These are phyloP conservation scores for Cacatua alba DNA, from an alignment of 2,113 vertebrate genomes.

Conservation along the genomic window DNA sequence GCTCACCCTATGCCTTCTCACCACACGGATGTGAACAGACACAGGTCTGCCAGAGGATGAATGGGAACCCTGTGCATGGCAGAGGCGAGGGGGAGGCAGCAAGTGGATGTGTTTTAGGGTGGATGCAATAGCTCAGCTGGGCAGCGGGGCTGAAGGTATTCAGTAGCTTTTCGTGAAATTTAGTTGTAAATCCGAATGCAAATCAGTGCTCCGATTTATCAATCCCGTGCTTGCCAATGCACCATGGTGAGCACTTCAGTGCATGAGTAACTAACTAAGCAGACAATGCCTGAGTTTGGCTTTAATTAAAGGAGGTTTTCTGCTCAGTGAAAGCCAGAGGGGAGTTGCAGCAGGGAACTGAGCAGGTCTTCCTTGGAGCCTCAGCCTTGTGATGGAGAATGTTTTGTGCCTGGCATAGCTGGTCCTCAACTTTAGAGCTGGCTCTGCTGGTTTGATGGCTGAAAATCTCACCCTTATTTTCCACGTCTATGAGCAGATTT, in stretches of 20 bases:
- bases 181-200: conserved; percentile 22
- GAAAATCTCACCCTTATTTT: not conserved
- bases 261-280: not conserved
- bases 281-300: not conserved
- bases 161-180: not conserved
- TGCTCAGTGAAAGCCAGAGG: not conserved
- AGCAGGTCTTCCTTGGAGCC: not conserved
- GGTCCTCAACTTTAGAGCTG: not conserved
- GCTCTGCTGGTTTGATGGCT: not conserved
- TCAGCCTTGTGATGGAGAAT: not conserved
- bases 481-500: not conserved
- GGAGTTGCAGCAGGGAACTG: not conserved
- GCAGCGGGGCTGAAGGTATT: not conserved
- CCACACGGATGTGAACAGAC: rapidly evolving
- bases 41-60: not conserved
- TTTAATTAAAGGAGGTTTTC: not conserved
- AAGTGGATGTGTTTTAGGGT: not conserved
- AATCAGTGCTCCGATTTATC: not conserved
- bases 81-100: not conserved
- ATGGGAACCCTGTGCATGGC: not conserved
- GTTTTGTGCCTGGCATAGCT: not conserved
- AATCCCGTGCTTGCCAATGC: not conserved
- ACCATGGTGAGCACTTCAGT: rapidly evolving
- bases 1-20: not conserved
- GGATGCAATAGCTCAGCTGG: not conserved